Conservation (phyloP, 1,140 invertebrate species). For the Drosophila ambigua region DNA sequence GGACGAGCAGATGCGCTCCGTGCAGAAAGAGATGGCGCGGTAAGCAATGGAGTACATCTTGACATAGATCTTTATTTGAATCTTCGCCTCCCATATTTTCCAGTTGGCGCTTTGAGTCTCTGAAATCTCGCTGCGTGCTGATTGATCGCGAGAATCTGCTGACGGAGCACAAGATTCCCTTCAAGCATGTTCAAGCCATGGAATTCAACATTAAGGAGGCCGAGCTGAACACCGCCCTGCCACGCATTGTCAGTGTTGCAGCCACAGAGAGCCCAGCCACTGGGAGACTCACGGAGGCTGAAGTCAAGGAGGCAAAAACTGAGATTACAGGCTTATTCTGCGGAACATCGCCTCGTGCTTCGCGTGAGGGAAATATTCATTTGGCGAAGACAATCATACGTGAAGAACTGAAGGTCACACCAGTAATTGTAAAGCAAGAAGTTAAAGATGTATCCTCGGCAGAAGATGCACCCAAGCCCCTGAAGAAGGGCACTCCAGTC, state of each 20-base stretch:
- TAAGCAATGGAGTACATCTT: constrained; percentile 6
- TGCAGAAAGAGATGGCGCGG: constrained; percentile 77
- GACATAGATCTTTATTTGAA: not conserved
- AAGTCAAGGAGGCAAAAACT: not conserved
- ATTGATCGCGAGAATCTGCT: constrained; percentile 78
- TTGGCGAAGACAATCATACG: too few relatives aligned
- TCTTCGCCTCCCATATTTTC: not conserved
- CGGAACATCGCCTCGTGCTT: too few relatives aligned
- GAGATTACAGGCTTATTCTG: too few relatives aligned
- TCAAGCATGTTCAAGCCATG: constrained; percentile 65
- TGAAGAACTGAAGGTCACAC: too few relatives aligned
- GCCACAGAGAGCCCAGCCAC: not conserved
- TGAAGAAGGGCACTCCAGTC: not conserved
- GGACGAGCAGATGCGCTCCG: constrained; percentile 72
- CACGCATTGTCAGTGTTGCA: constrained; percentile 56
- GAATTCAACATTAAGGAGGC: constrained; percentile 72
- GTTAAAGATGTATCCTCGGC: not conserved
- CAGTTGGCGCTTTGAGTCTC: constrained; percentile 82
- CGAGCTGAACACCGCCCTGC: constrained; percentile 58
- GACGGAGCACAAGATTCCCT: constrained; percentile 73
- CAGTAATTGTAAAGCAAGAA: not conserved
- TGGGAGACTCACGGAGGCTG: not conserved
- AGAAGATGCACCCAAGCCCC: not conserved
- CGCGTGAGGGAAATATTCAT: too few relatives aligned
- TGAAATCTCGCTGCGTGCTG: constrained; percentile 80